Evolutionary conservation across 1,140 invertebrate genomes (phyloP), one percentile per base, ranked within the genome.

Genomic region (Alviniconcha marisindica): DNA sequence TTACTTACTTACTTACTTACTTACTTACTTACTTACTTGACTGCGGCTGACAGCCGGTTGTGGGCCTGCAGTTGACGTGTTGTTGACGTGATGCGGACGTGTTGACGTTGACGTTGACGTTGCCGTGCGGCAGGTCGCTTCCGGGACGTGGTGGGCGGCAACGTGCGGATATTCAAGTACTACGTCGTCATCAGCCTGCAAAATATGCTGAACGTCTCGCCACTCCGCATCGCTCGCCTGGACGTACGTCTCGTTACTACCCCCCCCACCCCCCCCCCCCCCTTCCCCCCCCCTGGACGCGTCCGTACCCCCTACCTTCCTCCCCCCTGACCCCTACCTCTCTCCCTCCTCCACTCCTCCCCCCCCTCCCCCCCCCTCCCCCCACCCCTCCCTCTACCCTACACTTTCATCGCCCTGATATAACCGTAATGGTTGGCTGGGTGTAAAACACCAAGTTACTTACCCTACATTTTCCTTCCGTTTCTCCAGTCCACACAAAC

Each of bases 151-250:
- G 63, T 86, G 40, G 31, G 36, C 18, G 48, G 69, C 0, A 87
- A 86, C 73, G 28, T 88, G 5, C 85, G 88, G 48, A 33, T 69
- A 14, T 89, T 90, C 66, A 88, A 88, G 79, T 90, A 86, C 73
- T 86, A 77, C 81, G 38, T 90, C 5, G 66, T 88, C 2, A 54
- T 81, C 28, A 79, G 84, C 14, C 38, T 89, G 0, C 83, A 81
- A 14, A 24, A 36, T 1, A 78, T 80, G 0, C 83, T 87, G 21
- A 76, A 80, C n/a, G 48, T 89, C 7, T 85, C 87, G 0, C 83
- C 87, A 14, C 51, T 89, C 4, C 77, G 89, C 21, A 83, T 89
- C 0, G 71, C 87, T 14, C 81, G 86, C 31, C 63, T 88, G 44
- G 79, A 86, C 76, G 88, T 89, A 79, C 31, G 85, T 84, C n/a